Percentiles rank a stretch among this genome's conserved stretches.
Conservation (phyloP, 2,888 invertebrate genomes). For the Drosophila mimica region DNA sequence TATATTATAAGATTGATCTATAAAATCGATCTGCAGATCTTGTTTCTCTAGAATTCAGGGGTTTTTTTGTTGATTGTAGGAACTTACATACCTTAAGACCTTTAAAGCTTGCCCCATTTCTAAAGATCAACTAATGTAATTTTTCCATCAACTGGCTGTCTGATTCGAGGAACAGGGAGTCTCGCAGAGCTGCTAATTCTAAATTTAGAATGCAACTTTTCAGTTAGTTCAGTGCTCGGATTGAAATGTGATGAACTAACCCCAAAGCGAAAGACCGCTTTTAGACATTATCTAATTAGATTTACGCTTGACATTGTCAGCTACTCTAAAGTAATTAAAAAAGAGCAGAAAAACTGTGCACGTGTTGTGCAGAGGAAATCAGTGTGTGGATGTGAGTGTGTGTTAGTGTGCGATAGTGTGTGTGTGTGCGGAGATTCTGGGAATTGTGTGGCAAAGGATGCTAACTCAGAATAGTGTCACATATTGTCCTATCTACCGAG, state of each 20-base stretch:
- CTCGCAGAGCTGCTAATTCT: background rate
- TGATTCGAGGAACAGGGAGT: background rate
- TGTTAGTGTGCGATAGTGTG: background rate
- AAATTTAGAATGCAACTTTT: background rate
- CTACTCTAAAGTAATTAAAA: constrained; percentile 49
- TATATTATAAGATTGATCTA: background rate
- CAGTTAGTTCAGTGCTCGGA: background rate
- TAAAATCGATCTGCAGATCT: no score
- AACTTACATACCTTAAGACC: rapidly evolving
- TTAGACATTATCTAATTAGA: constrained; percentile 13
- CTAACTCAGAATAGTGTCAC: constrained; percentile 56
- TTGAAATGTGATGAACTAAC: background rate
- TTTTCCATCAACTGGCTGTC: background rate
- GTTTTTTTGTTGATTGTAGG: background rate
- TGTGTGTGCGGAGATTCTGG: constrained; percentile 33
- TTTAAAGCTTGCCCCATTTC: background rate
- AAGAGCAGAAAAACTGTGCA: constrained; percentile 29
- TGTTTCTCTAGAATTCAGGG: background rate
- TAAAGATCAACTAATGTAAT: background rate
- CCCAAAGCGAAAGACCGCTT: background rate
- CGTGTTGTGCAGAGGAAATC: constrained; percentile 64
- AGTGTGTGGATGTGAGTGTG: background rate
- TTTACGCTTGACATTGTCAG: constrained; percentile 17
- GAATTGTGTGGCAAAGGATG: constrained; percentile 58
- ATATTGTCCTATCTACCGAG: constrained; percentile 43